phyloP scores from a whole-genome alignment of 2,113 vertebrate species.

The Anguilla japonica region DNA sequence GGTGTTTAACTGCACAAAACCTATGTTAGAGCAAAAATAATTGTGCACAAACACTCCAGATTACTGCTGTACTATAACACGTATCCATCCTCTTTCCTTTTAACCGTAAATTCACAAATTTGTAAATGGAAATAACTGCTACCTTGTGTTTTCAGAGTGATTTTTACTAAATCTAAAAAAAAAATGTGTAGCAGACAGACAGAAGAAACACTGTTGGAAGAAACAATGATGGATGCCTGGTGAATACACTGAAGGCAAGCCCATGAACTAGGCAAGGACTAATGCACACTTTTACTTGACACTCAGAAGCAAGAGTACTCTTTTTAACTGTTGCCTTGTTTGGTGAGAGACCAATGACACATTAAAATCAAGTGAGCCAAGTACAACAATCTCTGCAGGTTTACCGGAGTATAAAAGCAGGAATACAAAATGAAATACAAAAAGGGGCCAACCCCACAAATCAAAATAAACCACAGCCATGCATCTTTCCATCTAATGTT shows the following conservation, averaged over 20 bases:
- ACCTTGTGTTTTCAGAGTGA: slow-evolving; percentile 57
- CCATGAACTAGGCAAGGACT: not conserved
- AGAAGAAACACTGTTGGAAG: slow-evolving; percentile 12
- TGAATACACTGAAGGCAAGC: not conserved
- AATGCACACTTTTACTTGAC: not conserved
- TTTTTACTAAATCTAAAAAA: not conserved
- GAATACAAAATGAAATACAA: too few relatives aligned
- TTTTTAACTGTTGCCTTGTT: too few relatives aligned
- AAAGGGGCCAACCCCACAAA: too few relatives aligned
- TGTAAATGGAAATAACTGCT: slow-evolving; percentile 63
- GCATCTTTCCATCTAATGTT: not conserved
- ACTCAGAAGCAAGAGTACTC: not conserved
- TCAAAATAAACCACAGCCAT: not conserved
- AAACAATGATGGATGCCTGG: not conserved
- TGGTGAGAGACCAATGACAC: too few relatives aligned
- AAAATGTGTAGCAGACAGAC: not conserved
- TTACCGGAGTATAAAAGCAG: too few relatives aligned
- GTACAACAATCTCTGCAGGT: too few relatives aligned
- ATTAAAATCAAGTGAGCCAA: too few relatives aligned
- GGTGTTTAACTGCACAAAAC: too few relatives aligned
- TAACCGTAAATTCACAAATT: slow-evolving; percentile 64
- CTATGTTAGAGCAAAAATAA: too few relatives aligned
- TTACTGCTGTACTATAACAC: slow-evolving; percentile 33
- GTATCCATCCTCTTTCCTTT: slow-evolving; percentile 34
- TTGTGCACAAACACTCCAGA: too few relatives aligned